A percentile compares a stretch with the other conserved stretches of the same genome.
These are phyloP conservation scores for Conus ventricosus DNA, from an alignment of 1,140 invertebrate genomes.

Conservation along the genomic window DNA sequence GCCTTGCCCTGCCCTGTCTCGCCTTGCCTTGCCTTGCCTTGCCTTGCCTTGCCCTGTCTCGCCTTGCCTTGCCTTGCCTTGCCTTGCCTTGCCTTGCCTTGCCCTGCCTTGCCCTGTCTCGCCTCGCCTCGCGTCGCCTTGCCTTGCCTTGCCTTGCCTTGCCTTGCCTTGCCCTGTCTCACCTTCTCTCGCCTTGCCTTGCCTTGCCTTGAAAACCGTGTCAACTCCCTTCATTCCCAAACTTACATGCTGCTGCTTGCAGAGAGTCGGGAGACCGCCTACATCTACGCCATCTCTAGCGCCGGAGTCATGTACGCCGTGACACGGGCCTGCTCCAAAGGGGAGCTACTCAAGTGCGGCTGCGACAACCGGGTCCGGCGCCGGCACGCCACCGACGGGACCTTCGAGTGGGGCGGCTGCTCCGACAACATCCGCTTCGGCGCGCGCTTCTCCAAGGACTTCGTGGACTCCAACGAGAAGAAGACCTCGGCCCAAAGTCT, in stretches of 20 bases:
- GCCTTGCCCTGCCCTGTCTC: no score
- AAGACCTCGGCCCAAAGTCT: slow-evolving; percentile 83
- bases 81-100: no score
- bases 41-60: no score
- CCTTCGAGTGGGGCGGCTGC: slow-evolving; percentile 77
- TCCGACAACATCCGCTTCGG: slow-evolving; percentile 82
- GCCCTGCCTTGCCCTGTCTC: no score
- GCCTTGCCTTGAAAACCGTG: no score
- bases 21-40: no score
- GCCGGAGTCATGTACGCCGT: slow-evolving; percentile 90
- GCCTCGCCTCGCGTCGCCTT: no score
- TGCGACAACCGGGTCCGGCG: slow-evolving; percentile 78
- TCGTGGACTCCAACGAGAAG: slow-evolving; percentile 88
- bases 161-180: no score
- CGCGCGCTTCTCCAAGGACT: slow-evolving; percentile 88
- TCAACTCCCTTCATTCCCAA: no score
- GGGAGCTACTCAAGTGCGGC: slow-evolving; percentile 87
- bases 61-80: no score
- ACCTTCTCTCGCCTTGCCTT: no score
- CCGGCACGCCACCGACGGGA: slow-evolving; percentile 59
- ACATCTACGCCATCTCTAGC: slow-evolving; percentile 81
- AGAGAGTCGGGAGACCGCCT: slow-evolving; percentile 78
- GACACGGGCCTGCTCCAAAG: slow-evolving; percentile 90
- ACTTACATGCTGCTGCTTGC: slow-evolving; percentile 33
- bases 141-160: no score